A percentile compares a stretch with the other conserved stretches of the same genome.
Conservation (phyloP, 2,888 invertebrate genomes). For the Lobophora halterata region DNA sequence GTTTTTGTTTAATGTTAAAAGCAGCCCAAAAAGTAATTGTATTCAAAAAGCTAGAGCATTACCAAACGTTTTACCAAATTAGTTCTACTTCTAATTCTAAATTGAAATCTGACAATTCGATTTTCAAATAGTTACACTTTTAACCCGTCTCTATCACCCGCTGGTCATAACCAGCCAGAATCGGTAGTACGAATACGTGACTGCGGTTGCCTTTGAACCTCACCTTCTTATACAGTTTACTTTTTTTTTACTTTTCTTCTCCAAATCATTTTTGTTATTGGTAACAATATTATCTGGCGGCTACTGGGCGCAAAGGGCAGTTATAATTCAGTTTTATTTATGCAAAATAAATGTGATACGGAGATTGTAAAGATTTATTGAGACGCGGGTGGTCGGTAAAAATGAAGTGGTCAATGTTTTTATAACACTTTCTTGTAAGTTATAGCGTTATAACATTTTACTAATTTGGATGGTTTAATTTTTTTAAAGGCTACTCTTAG, state of each 20-base stretch:
- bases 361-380: constrained; percentile 67
- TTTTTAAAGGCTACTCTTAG: not conserved
- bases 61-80: constrained; percentile 47
- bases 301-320: constrained; percentile 76
- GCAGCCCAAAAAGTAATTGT: too few relatives aligned
- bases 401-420: constrained; percentile 16
- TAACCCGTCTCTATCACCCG: constrained; percentile 68
- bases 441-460: constrained; percentile 1
- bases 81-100: constrained; percentile 42
- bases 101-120: constrained; percentile 44
- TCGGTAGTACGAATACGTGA: constrained; percentile 65
- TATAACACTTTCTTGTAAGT: constrained; percentile 17
- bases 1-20: too few relatives aligned
- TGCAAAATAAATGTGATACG: constrained; percentile 75
- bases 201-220: constrained; percentile 73
- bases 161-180: constrained; percentile 73
- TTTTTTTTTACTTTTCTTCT: constrained; percentile 63
- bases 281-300: constrained; percentile 75
- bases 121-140: constrained; percentile 59
- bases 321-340: constrained; percentile 78
- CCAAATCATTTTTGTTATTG: constrained; percentile 73
- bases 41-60: too few relatives aligned
- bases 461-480: constrained; percentile 11
- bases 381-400: constrained; percentile 48
- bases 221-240: constrained; percentile 55